Evolutionary conservation across 1,140 invertebrate species (phyloP).

Genomic region (Meloidogyne hapla): DNA sequence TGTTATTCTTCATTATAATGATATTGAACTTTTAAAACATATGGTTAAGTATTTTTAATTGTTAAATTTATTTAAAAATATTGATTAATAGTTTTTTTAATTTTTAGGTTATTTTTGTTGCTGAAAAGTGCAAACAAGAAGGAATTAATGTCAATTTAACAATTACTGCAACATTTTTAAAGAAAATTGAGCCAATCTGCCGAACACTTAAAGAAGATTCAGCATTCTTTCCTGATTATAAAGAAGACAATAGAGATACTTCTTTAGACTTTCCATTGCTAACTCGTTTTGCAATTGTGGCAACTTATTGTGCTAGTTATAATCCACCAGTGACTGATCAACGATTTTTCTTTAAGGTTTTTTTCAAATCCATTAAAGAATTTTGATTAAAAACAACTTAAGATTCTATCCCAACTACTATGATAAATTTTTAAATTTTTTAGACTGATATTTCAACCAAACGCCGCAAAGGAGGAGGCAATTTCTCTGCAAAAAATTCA

Average conservation of each 20-base stretch:
- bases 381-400: not conserved
- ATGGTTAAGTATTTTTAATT: not conserved
- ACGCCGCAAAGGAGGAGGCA: conserved; percentile 1
- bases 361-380: no score
- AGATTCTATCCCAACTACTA: not conserved
- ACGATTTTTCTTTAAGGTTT: conserved; percentile 24
- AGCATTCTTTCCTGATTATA: conserved; percentile 18
- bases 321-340: conserved; percentile 27
- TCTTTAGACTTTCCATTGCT: conserved; percentile 29
- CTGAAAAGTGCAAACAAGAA: no score
- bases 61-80: no score
- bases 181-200: no score
- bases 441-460: conserved; percentile 5
- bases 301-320: conserved; percentile 38
- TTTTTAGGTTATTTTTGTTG: not conserved
- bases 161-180: no score
- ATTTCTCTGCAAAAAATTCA: no score
- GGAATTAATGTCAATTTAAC: no score
- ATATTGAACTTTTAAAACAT: conserved; percentile 5
- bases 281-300: conserved; percentile 27
- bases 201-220: conserved; percentile 19
- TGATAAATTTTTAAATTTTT: conserved; percentile 24
- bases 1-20: conserved; percentile 28
- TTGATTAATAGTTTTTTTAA: no score
- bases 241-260: not conserved